phyloP scores from a whole-genome alignment of 1,140 invertebrate species.

The Macrocentrus cingulum region DNA sequence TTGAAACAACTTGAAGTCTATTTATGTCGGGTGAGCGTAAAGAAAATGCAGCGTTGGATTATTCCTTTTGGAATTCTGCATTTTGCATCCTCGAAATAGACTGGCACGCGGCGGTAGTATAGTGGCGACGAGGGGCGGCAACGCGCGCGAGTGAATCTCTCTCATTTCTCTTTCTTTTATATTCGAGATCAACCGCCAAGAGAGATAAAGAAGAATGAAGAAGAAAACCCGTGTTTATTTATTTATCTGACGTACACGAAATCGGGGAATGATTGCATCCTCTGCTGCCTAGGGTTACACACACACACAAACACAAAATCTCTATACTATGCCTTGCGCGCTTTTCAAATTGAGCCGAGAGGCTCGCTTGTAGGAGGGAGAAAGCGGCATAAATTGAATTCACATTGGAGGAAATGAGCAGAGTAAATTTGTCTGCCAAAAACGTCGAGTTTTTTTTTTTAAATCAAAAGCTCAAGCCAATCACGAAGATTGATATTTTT shows the following conservation, averaged over 20 bases:
- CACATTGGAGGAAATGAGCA: not conserved
- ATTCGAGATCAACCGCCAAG: not conserved
- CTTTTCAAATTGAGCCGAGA: slow-evolving; percentile 10
- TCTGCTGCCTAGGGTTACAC: not conserved
- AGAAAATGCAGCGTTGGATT: slow-evolving; percentile 15
- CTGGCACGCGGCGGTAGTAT: slow-evolving; percentile 9
- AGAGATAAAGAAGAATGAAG: not conserved
- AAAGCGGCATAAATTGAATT: slow-evolving; percentile 10
- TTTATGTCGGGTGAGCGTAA: slow-evolving; percentile 17
- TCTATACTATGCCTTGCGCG: not conserved
- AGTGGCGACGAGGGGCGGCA: not conserved
- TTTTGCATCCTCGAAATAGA: slow-evolving; percentile 10
- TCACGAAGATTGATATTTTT: not conserved
- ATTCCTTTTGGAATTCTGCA: slow-evolving; percentile 15
- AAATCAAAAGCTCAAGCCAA: not conserved
- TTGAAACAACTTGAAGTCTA: slow-evolving; percentile 7
- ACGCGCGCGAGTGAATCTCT: not conserved
- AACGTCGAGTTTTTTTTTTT: slow-evolving; percentile 5
- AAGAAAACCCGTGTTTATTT: slow-evolving; percentile 6
- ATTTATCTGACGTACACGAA: slow-evolving; percentile 14
- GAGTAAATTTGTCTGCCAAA: slow-evolving; percentile 12
- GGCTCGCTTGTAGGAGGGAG: not conserved
- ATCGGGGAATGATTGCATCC: slow-evolving; percentile 14
- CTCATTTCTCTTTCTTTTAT: not conserved
- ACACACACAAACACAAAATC: not conserved